These are phyloP conservation scores for Ptychochromis oligacanthus DNA, from an alignment of 2,113 vertebrate species.

Conservation along the genomic window DNA sequence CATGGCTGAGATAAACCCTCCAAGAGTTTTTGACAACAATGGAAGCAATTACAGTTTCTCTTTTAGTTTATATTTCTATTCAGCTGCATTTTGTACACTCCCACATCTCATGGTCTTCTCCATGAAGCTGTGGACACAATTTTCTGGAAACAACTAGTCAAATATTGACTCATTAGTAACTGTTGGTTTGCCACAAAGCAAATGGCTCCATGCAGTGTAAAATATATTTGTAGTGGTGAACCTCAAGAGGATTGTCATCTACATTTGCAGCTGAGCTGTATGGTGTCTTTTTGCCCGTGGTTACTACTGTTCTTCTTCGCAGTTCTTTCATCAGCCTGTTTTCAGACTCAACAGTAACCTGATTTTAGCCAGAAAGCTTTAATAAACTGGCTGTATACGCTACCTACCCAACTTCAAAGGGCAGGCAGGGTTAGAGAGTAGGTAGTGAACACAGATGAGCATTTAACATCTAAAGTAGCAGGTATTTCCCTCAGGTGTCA, in stretches of 20 bases:
- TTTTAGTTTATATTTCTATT: not conserved
- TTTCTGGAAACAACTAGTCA: not conserved
- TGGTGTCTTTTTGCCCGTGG: not conserved
- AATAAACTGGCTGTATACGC: not conserved
- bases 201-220: not conserved
- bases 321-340: constrained; percentile 13
- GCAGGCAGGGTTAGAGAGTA: not conserved
- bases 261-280: not conserved
- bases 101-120: not conserved
- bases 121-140: not conserved
- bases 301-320: not conserved
- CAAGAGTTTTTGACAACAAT: not conserved
- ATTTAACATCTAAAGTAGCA: not conserved
- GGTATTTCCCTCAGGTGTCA: not conserved
- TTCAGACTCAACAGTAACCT: constrained; percentile 13
- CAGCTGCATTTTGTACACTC: not conserved
- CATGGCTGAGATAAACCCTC: not conserved
- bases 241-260: not conserved
- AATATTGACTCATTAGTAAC: not conserved
- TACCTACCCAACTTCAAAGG: not conserved
- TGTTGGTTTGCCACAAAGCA: not conserved
- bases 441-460: not conserved
- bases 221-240: not conserved
- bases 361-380: constrained; percentile 23
- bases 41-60: rapidly evolving